Percentiles rank a stretch among this genome's conserved stretches.
phyloP scores from a whole-genome alignment of 2,797 vertebrate genomes.

The Alcedo atthis region DNA sequence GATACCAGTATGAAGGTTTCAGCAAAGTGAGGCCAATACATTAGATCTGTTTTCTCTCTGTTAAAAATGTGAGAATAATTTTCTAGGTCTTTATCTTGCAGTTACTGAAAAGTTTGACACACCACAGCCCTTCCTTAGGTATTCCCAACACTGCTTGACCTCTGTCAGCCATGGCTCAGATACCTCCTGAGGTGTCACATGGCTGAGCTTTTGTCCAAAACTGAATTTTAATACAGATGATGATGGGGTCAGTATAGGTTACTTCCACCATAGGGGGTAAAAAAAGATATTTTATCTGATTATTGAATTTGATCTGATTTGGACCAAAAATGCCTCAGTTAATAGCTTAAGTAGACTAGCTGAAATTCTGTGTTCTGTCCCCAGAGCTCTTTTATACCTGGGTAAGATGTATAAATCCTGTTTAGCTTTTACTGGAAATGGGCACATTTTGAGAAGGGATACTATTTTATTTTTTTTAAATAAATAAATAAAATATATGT shows the following conservation, averaged over 20 bases:
- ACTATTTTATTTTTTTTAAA: neutral
- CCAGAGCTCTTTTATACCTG: neutral
- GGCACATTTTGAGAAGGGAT: neutral
- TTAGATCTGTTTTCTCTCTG: neutral
- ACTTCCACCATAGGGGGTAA: neutral
- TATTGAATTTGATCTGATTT: neutral
- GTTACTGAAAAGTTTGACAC: neutral
- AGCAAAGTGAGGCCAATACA: neutral
- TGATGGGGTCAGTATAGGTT: neutral
- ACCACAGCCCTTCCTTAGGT: neutral
- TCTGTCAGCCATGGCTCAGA: neutral
- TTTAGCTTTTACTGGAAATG: neutral
- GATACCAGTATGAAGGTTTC: neutral
- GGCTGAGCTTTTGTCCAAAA: neutral
- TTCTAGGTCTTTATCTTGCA: neutral
- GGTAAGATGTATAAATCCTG: neutral
- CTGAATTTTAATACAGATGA: fast-evolving
- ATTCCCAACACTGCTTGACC: neutral
- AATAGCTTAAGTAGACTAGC: neutral
- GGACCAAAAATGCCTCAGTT: neutral
- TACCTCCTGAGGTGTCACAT: neutral
- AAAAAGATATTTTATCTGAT: neutral
- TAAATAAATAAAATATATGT: neutral
- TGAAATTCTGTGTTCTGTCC: neutral
- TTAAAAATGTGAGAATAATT: neutral